Percentiles rank a stretch among this genome's conserved stretches.
These are phyloP conservation scores for Phalacrocorax carbo DNA, from an alignment of 2,113 vertebrate genomes.

Conservation along the genomic window DNA sequence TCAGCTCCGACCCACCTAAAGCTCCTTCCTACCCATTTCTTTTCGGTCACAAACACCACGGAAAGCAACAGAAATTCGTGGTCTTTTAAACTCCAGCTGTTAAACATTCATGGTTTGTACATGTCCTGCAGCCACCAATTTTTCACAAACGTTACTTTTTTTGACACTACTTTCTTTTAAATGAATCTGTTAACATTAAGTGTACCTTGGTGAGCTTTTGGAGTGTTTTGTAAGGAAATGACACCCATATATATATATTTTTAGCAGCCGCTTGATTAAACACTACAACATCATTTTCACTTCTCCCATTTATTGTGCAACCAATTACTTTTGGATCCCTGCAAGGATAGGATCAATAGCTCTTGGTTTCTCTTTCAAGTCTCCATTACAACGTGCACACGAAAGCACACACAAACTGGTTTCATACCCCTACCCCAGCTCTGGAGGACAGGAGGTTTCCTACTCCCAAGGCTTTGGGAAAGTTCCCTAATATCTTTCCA, in stretches of 20 bases:
- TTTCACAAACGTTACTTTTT: not conserved
- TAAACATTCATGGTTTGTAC: not conserved
- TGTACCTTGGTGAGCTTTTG: not conserved
- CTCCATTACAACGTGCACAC: not conserved
- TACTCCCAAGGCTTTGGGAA: not conserved
- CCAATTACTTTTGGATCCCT: not conserved
- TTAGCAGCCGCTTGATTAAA: not conserved
- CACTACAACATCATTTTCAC: not conserved
- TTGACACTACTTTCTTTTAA: not conserved
- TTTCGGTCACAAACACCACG: not conserved
- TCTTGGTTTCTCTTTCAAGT: not conserved
- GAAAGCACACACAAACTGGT: not conserved
- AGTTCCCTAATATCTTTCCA: not conserved
- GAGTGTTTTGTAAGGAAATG: not conserved
- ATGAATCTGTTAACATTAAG: not conserved
- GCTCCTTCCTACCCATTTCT: not conserved
- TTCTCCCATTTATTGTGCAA: not conserved
- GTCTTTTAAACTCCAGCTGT: not conserved
- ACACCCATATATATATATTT: not conserved
- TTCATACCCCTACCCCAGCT: not conserved
- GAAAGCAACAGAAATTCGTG: accelerated
- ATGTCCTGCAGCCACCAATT: not conserved
- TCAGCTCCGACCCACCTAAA: not conserved
- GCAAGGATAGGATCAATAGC: not conserved
- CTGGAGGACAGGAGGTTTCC: not conserved